Conservation (phyloP, 2,113 vertebrate genomes). For the Microcebus murinus region DNA sequence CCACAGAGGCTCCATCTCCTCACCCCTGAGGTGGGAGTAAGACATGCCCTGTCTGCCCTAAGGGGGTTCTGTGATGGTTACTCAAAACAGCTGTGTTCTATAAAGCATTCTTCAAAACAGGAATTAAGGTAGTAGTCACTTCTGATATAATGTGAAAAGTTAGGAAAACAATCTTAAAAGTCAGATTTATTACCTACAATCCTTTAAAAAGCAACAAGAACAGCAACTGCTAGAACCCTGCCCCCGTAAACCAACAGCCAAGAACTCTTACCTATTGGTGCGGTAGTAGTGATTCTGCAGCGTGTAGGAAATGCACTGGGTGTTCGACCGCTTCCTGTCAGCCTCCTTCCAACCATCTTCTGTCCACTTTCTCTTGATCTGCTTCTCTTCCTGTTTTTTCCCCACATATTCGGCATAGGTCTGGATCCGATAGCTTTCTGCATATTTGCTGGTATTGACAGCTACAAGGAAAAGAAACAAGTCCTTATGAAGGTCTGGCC, state of each 20-base stretch:
- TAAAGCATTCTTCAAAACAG: background rate
- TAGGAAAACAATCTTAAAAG: background rate
- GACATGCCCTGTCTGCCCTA: background rate
- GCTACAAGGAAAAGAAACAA: slow-evolving; percentile 84
- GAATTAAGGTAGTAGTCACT: background rate
- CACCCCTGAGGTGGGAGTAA: background rate
- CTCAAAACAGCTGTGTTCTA: background rate
- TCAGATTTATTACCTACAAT: slow-evolving; percentile 15
- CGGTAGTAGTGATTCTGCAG: slow-evolving; percentile 81
- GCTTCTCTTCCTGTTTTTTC: slow-evolving; percentile 89
- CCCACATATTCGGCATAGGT: slow-evolving; percentile 96
- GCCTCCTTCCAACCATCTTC: slow-evolving; percentile 93
- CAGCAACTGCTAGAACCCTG: background rate
- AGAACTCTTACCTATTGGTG: slow-evolving; percentile 81
- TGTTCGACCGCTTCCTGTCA: slow-evolving; percentile 85
- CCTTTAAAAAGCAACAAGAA: background rate
- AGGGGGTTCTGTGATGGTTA: background rate
- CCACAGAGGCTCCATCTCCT: background rate
- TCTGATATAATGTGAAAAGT: background rate
- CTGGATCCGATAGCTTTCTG: slow-evolving; percentile 98
- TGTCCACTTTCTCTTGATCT: slow-evolving; percentile 89
- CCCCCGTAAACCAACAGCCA: background rate
- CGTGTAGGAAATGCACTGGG: slow-evolving; percentile 77
- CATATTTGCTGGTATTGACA: slow-evolving; percentile 97
- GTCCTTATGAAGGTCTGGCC: background rate